phyloP scores from a whole-genome alignment of 2,113 vertebrate genomes.

The Crotalus helleri region DNA sequence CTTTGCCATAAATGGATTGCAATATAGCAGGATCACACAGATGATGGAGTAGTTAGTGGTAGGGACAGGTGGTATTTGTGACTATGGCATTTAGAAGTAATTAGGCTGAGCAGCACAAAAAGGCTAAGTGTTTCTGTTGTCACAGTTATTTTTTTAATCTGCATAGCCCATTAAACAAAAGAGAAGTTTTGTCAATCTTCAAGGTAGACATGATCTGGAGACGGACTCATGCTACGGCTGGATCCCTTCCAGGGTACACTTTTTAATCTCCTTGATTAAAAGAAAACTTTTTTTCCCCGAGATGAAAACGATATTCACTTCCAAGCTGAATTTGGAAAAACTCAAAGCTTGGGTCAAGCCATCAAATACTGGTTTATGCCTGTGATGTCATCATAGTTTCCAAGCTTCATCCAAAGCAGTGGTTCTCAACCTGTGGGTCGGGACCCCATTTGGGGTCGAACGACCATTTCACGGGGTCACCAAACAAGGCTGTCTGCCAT shows the following conservation, averaged over 20 bases:
- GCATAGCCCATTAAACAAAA: neutral
- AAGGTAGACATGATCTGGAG: neutral
- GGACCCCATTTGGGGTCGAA: too few species aligned
- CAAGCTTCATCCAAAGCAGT: neutral
- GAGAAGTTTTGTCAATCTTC: neutral
- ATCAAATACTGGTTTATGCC: neutral
- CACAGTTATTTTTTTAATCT: neutral
- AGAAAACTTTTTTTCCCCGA: neutral
- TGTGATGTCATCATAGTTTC: neutral
- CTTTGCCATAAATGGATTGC: neutral
- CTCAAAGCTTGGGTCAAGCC: neutral
- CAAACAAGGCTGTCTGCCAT: too few species aligned
- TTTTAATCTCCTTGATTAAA: neutral
- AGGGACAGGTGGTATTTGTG: neutral
- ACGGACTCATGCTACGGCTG: neutral
- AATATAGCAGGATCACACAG: neutral
- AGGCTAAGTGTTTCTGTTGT: neutral
- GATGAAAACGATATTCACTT: neutral
- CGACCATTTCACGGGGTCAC: too few species aligned
- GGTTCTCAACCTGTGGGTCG: too few species aligned
- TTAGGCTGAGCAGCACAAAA: neutral
- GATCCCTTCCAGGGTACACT: neutral
- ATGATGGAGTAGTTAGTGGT: neutral
- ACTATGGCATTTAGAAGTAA: neutral
- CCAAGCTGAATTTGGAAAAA: neutral